Base-by-base conservation (phyloP, 1,140 invertebrate genomes). In the Cepaea nemoralis region DNA sequence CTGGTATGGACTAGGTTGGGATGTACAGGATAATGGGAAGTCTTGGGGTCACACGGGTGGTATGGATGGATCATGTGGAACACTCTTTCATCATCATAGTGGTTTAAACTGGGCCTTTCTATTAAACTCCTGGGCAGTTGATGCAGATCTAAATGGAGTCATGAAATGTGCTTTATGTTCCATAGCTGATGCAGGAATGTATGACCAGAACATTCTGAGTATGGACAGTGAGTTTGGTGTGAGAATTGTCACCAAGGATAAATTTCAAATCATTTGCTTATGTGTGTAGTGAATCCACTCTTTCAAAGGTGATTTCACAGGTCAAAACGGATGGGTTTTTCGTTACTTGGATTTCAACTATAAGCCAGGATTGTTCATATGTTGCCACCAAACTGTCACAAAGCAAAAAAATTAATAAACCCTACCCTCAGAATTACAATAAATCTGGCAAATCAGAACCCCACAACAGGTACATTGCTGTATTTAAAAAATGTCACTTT, bases 1-100 rank as follows among this genome's bases (percentile, higher is more conserved):
- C 16, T 91, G 90, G 90, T 91, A 91, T 84, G 90, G 90, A 35
- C 79, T 89, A 37, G 90, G 90, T 19, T 70, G 89, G 40, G 89
- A 89, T 77, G 85, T 90, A 40, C 84, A 89, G 73, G 87, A 90
- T 73, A 63, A 79, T 33, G 89, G 89, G 5, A 31, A 59, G 50
- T 85, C 86, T 8, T 90, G 85, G 83, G 89, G 89, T 40, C 90
- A 91, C 77, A 90, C 89, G 22, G 90, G 90, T 0, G 85, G 85
- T 24, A 89, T 91, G 87, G 90, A 91, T 37, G 90, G 90, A 0
- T 88, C 88, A 19, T 87, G 88, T 22, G 82, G 85, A 14, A 88
- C 86, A 27, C 71, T 88, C 27, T 74, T 84, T 33, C 85, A 85
- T 70, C 82, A 89, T 48, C 83, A 84, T 37, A 83, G 80, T 81